These are phyloP conservation scores for Arge pagana DNA, from an alignment of 2,888 invertebrate species.

Conservation along the genomic window DNA sequence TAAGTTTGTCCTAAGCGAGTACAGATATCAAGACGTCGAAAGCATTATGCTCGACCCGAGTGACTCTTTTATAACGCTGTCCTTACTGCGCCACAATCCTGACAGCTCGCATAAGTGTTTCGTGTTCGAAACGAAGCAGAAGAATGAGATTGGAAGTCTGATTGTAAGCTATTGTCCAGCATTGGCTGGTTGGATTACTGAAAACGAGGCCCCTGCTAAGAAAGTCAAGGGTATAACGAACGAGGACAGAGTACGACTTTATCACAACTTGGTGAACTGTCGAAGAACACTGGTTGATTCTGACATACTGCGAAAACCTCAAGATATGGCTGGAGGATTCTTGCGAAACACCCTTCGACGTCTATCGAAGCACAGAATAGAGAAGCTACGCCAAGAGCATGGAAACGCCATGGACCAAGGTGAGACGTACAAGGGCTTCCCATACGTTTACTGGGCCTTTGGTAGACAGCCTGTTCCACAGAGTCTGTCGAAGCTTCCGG, in stretches of 20 bases:
- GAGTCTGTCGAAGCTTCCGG: constrained; percentile 81
- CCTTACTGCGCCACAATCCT: constrained; percentile 73
- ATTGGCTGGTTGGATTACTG: constrained; percentile 80
- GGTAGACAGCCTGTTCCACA: constrained; percentile 79
- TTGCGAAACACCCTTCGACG: constrained; percentile 85
- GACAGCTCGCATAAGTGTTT: constrained; percentile 82
- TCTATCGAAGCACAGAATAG: constrained; percentile 81
- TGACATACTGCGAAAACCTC: constrained; percentile 80
- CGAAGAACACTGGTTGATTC: constrained; percentile 82
- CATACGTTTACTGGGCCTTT: constrained; percentile 89
- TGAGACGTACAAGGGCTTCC: constrained; percentile 86
- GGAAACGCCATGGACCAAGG: constrained; percentile 69
- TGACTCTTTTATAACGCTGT: constrained; percentile 90
- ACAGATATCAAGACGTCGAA: constrained; percentile 88
- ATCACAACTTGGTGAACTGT: constrained; percentile 85
- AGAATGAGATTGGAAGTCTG: constrained; percentile 89
- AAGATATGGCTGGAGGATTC: constrained; percentile 83
- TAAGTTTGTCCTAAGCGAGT: constrained; percentile 89
- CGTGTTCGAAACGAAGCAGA: constrained; percentile 88
- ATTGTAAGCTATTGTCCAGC: constrained; percentile 90
- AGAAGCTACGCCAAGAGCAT: constrained; percentile 73
- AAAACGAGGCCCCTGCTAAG: constrained; percentile 70
- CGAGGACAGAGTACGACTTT: constrained; percentile 84
- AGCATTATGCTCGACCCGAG: constrained; percentile 89
- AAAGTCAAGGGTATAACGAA: constrained; percentile 77